Base-by-base conservation (phyloP, 2,888 invertebrate genomes). In the Epirrita christyi region DNA sequence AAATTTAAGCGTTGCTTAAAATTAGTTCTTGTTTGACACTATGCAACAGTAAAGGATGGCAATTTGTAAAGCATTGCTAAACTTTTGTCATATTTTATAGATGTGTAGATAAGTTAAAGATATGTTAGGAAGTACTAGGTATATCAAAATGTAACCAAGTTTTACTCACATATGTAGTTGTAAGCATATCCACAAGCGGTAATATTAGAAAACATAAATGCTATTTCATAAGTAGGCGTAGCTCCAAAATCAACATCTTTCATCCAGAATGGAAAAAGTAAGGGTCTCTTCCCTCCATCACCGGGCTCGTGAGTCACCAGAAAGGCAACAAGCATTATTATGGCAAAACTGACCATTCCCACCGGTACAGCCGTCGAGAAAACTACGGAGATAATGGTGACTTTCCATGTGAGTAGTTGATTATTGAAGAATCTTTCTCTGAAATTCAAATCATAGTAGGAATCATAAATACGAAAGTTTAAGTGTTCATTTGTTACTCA, bases 221-320 rank as follows among this genome's bases (percentile, higher is more conserved):
- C 59, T 0, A 76, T 59, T 67, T 87, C 87, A 55, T 80, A 86
- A 0, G 70, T 40, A 1, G 87, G 86, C 2, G 83, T 66, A 34
- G 65, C 48, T 0, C 63, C 63, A 44, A 83, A 75, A 60, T 86
- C 80, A 0, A 77, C 53, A 6, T 72, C 65, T 7, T 71, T 73
- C 6, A 74, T 34, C 84, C 83, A 84, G 51, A 79, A 75, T 0
- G 86, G 86, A 42, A 83, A 83, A 2, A 81, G 59, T 15, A 86
- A 59, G 2, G 84, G 81, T 50, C 81, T 73, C 9, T 65, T 55
- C 0, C 51, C 63, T 29, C 57, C 67, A 2, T 73, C 71, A 0
- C 63, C 75, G 1, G 75, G 64, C 0, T 70, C 60, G 27, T 73
- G 67, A 0, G 70, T 78, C 0, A 56, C 32, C 7, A 75, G 13